A percentile compares a stretch with the other conserved stretches of the same genome.
These are phyloP conservation scores for Eulimnadia texana DNA, from an alignment of 1,140 invertebrate species.

Conservation along the genomic window DNA sequence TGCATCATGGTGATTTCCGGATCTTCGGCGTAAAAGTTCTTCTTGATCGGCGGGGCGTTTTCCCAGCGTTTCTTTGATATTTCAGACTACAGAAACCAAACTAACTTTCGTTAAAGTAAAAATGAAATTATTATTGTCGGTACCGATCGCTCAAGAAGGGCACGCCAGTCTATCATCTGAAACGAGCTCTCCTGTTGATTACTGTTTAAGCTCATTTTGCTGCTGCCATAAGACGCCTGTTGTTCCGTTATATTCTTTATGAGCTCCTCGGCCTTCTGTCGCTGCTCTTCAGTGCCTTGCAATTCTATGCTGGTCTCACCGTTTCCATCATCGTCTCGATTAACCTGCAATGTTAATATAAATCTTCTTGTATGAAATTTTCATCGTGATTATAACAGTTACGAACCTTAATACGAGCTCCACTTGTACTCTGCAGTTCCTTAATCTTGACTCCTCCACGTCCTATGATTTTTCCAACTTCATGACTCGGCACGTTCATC, in stretches of 20 bases:
- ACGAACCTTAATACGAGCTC: slow-evolving; percentile 37
- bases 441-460: slow-evolving; percentile 57
- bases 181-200: too few species aligned
- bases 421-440: slow-evolving; percentile 46
- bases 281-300: slow-evolving; percentile 36
- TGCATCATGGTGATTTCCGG: slow-evolving; percentile 48
- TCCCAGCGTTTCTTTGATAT: slow-evolving; percentile 40
- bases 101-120: background rate
- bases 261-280: slow-evolving; percentile 4
- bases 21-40: slow-evolving; percentile 74
- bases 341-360: slow-evolving; percentile 1
- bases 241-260: background rate
- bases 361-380: background rate
- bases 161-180: slow-evolving; percentile 33
- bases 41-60: slow-evolving; percentile 47
- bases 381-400: background rate
- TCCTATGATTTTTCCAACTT: slow-evolving; percentile 38
- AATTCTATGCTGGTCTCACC: slow-evolving; percentile 24
- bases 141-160: slow-evolving; percentile 24
- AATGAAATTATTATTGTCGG: background rate
- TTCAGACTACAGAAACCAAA: slow-evolving; percentile 31
- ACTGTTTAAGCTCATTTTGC: slow-evolving; percentile 20
- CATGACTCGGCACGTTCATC: slow-evolving; percentile 22
- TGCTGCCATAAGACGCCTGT: slow-evolving; percentile 21
- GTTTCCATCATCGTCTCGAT: slow-evolving; percentile 4